A percentile compares a stretch with the other conserved stretches of the same genome.
phyloP scores from a whole-genome alignment of 2,113 vertebrate species.

The Diadophis punctatus region DNA sequence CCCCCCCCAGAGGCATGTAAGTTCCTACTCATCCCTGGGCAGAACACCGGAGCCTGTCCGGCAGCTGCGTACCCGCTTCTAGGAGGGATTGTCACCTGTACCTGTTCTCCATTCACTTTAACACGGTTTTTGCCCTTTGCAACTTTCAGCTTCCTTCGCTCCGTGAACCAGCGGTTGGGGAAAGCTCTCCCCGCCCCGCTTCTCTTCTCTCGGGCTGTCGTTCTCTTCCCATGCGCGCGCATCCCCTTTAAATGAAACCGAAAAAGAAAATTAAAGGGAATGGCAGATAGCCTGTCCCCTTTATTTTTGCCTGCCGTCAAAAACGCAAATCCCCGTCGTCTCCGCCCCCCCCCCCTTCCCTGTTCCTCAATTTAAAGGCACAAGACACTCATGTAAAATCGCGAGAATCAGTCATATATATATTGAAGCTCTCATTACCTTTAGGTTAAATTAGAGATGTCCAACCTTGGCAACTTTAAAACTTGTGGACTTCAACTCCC shows the following conservation, averaged over 20 bases:
- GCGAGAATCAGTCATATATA: not conserved
- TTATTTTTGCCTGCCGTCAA: not conserved
- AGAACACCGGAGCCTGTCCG: not conserved
- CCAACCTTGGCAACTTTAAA: not conserved
- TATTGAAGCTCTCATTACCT: not conserved
- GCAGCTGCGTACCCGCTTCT: not conserved
- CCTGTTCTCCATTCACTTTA: not conserved
- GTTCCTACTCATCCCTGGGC: not conserved
- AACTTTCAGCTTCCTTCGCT: slow-evolving; percentile 14
- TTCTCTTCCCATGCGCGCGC: not conserved
- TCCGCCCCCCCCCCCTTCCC: rapidly evolving
- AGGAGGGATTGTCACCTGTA: not conserved
- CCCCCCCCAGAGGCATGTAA: not conserved
- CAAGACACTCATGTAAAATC: not conserved
- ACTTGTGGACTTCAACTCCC: not conserved
- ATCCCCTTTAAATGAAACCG: slow-evolving; percentile 20
- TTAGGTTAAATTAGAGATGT: not conserved
- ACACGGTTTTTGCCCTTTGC: not conserved
- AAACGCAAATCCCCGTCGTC: not conserved
- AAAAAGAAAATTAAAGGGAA: slow-evolving; percentile 10
- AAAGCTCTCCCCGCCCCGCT: not conserved
- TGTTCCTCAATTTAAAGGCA: not conserved
- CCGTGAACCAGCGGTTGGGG: not conserved
- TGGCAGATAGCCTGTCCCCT: no score
- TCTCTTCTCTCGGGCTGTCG: not conserved